Evolutionary conservation across 2,797 vertebrate genomes (phyloP).

Genomic region (Nothura maculosa): DNA sequence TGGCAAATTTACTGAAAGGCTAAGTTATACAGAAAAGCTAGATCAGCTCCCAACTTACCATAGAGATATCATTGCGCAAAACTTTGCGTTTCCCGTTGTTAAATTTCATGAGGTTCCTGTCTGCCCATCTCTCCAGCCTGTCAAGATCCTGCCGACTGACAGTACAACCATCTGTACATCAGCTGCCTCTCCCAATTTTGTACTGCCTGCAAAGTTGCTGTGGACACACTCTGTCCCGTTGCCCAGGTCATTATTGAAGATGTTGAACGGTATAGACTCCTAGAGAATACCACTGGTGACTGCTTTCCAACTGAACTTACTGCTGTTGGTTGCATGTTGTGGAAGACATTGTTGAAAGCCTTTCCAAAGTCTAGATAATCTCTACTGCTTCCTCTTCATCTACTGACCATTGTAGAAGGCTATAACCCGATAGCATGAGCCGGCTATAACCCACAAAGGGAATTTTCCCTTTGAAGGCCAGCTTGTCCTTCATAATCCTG

Average conservation of each 20-base stretch:
- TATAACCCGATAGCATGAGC: background rate
- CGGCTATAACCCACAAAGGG: background rate
- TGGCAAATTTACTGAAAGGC: background rate
- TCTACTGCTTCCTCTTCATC: background rate
- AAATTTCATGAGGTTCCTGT: background rate
- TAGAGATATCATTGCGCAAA: background rate
- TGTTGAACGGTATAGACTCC: background rate
- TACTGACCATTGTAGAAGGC: background rate
- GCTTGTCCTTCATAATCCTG: background rate
- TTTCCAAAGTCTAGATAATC: background rate
- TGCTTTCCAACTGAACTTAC: background rate
- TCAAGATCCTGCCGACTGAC: slow-evolving; percentile 29
- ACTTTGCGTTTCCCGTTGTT: background rate
- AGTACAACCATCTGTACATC: background rate
- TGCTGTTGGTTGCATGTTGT: background rate
- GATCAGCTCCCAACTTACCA: background rate
- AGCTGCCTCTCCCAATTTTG: background rate
- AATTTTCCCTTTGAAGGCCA: background rate
- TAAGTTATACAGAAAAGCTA: background rate
- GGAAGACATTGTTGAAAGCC: background rate
- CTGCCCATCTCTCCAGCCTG: background rate
- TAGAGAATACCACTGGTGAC: background rate
- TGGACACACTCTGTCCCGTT: background rate
- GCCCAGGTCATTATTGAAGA: background rate
- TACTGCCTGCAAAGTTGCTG: background rate